Conservation (phyloP, 2,113 vertebrate genomes). For the Hydrochoerus hydrochaeris region DNA sequence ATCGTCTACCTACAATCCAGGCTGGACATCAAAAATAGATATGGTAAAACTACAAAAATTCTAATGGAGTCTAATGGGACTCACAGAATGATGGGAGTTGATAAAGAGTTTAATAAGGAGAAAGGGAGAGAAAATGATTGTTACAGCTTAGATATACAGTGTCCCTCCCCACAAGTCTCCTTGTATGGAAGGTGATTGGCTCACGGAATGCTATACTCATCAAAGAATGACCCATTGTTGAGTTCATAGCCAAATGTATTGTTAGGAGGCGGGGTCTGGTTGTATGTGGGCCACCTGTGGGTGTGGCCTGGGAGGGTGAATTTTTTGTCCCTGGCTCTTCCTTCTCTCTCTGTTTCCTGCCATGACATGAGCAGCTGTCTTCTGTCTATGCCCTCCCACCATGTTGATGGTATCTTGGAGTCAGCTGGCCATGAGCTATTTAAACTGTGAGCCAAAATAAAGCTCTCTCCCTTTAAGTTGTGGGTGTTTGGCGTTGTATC, state of each 20-base stretch:
- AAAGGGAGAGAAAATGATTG: background rate
- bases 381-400: background rate
- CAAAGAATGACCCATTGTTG: background rate
- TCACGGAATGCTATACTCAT: background rate
- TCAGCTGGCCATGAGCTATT: background rate
- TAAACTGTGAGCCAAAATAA: background rate
- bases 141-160: background rate
- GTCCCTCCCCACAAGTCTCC: background rate
- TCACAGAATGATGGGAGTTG: background rate
- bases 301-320: background rate
- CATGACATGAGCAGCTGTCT: background rate
- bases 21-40: background rate
- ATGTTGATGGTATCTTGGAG: background rate
- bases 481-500: background rate
- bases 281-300: background rate
- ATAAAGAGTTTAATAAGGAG: background rate
- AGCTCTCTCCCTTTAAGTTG: background rate
- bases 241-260: background rate
- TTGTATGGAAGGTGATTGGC: background rate
- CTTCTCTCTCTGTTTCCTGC: background rate
- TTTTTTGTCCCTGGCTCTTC: background rate
- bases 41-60: background rate
- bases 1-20: background rate
- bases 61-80: background rate
- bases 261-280: background rate